Percentiles rank a stretch among this genome's conserved stretches.
phyloP scores from a whole-genome alignment of 2,113 vertebrate genomes.

The Plectropomus leopardus region DNA sequence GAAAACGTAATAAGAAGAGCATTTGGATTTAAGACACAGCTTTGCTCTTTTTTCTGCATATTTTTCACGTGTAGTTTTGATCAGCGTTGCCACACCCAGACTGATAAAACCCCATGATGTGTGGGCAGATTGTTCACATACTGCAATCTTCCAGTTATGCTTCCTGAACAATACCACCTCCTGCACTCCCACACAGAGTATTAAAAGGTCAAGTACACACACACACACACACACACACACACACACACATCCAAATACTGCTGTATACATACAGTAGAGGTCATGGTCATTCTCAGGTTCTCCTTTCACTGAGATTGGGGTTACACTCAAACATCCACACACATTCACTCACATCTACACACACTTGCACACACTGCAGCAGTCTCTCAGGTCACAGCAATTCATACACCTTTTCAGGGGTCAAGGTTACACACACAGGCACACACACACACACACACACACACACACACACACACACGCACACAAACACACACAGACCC shows the following conservation, averaged over 20 bases:
- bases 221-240: constrained; percentile 32
- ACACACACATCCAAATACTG: constrained; percentile 9
- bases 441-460: constrained; percentile 26
- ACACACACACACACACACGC: neutral
- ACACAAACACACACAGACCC: constrained; percentile 24
- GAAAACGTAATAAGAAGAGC: no score
- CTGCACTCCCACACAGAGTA: constrained; percentile 46
- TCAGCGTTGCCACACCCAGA: constrained; percentile 3
- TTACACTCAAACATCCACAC: neutral
- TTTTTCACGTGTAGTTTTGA: no score
- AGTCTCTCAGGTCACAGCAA: constrained; percentile 55
- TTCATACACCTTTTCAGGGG: constrained; percentile 56
- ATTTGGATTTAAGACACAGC: no score
- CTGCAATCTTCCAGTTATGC: constrained; percentile 20
- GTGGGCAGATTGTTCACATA: constrained; percentile 25
- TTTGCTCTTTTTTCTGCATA: no score
- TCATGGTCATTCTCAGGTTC: constrained; percentile 40
- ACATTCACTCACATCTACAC: neutral
- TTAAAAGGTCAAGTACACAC: constrained; percentile 34
- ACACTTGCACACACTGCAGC: constrained; percentile 27
- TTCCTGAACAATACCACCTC: constrained; percentile 9
- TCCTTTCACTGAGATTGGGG: constrained; percentile 32
- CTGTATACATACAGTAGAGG: constrained; percentile 32
- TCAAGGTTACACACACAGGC: constrained; percentile 54
- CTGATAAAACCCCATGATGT: constrained; percentile 15